phyloP scores from a whole-genome alignment of 2,797 vertebrate genomes.

The Karalla daura region DNA sequence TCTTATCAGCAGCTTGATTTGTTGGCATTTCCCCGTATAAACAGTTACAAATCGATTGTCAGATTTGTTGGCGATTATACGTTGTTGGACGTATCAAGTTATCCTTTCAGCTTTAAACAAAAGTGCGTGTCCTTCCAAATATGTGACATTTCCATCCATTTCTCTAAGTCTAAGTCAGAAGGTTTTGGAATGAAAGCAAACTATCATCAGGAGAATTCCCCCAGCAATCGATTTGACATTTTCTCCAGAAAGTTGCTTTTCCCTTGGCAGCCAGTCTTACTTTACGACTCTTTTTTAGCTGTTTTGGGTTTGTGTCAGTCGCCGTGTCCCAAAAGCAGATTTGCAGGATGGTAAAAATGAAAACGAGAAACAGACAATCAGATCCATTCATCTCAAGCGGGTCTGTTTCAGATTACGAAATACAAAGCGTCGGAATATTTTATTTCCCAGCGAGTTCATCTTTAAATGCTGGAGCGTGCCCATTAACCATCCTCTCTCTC shows the following conservation, averaged over 20 bases:
- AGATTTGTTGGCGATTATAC: background rate
- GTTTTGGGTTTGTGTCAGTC: slow-evolving; percentile 6
- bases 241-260: background rate
- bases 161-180: background rate
- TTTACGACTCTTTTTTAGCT: background rate
- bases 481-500: too few species aligned
- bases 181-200: background rate
- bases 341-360: background rate
- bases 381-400: background rate
- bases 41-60: background rate
- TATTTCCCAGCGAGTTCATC: background rate
- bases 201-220: background rate
- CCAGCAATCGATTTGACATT: background rate
- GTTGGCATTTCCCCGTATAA: too few species aligned
- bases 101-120: background rate
- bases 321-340: background rate
- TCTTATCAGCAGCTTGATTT: too few species aligned
- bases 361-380: background rate
- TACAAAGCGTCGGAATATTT: background rate
- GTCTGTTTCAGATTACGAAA: background rate
- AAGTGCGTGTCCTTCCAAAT: background rate
- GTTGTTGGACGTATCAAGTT: background rate
- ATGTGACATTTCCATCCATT: background rate
- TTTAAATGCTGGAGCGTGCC: too few species aligned
- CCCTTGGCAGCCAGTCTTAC: background rate